Evolutionary conservation across 2,888 invertebrate species (phyloP).

Genomic region (Boloria selene): DNA sequence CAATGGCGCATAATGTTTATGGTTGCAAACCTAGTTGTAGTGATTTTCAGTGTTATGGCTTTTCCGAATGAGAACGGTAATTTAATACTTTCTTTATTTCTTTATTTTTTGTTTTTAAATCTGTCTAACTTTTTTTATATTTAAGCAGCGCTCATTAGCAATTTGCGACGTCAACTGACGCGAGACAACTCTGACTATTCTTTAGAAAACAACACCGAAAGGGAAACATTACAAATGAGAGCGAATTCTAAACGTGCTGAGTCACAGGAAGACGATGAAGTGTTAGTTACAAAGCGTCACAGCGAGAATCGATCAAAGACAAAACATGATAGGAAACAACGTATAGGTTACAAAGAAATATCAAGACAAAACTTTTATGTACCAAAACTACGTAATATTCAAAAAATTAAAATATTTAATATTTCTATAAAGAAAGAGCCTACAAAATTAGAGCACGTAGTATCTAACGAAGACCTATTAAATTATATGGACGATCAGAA

Average conservation of each 20-base stretch:
- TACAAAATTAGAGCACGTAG: slow-evolving; percentile 4
- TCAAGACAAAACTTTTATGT: slow-evolving; percentile 16
- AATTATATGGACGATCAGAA: slow-evolving; percentile 28
- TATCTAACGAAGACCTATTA: slow-evolving; percentile 24
- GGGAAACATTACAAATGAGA: background rate
- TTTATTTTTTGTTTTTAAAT: background rate
- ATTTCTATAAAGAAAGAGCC: background rate
- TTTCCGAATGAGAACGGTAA: background rate
- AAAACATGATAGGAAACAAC: background rate
- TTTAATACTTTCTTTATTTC: background rate
- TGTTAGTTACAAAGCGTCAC: background rate
- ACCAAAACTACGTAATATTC: background rate
- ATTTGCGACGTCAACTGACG: slow-evolving; percentile 19
- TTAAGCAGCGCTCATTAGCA: slow-evolving; percentile 1
- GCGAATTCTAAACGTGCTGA: slow-evolving; percentile 1
- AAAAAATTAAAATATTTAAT: background rate
- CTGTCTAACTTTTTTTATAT: background rate
- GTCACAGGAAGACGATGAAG: background rate
- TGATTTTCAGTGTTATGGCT: slow-evolving; percentile 2
- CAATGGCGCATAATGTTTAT: slow-evolving; percentile 13
- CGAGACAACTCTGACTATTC: slow-evolving; percentile 25
- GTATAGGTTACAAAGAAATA: background rate
- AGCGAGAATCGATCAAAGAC: background rate
- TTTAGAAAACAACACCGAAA: background rate
- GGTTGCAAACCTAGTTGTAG: slow-evolving; percentile 2